Conservation (phyloP, 2,113 vertebrate species). For the Corapipo altera region DNA sequence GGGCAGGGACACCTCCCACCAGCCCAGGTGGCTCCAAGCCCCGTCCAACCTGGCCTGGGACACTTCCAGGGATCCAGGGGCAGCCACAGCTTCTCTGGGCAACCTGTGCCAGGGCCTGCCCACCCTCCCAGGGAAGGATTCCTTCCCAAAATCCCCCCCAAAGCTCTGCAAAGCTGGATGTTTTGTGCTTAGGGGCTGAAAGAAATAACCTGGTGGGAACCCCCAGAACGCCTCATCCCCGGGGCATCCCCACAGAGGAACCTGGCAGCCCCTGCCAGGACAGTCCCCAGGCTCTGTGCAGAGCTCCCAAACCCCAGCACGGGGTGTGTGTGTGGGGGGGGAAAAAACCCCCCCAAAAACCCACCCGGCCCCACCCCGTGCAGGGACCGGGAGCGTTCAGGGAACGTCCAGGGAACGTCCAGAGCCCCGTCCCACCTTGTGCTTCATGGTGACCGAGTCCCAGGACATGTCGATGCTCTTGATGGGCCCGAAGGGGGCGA, state of each 20-base stretch:
- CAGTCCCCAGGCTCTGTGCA: no score
- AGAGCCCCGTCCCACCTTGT: constrained; percentile 81
- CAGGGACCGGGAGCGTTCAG: no score
- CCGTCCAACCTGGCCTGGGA: neutral
- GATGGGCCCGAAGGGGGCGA: constrained; percentile 97
- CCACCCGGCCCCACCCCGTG: accelerated
- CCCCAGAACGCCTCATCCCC: no score
- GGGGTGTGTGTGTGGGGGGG: no score
- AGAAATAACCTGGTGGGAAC: neutral
- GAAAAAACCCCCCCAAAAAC: no score
- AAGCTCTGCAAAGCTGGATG: no score
- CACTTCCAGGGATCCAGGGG: neutral
- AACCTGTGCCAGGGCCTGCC: neutral
- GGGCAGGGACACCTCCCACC: neutral
- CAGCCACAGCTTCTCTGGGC: neutral
- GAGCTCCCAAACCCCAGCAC: no score
- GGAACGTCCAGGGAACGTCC: no score
- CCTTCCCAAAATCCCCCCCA: neutral
- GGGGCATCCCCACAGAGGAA: no score
- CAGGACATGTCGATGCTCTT: constrained; percentile 99
- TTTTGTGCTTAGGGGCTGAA: neutral
- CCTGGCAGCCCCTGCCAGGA: no score
- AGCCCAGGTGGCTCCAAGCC: accelerated
- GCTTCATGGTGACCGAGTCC: constrained; percentile 99
- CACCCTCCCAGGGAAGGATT: neutral